Evolutionary conservation across 2,797 vertebrate species (phyloP).

Genomic region (Amphiprion clarkii): DNA sequence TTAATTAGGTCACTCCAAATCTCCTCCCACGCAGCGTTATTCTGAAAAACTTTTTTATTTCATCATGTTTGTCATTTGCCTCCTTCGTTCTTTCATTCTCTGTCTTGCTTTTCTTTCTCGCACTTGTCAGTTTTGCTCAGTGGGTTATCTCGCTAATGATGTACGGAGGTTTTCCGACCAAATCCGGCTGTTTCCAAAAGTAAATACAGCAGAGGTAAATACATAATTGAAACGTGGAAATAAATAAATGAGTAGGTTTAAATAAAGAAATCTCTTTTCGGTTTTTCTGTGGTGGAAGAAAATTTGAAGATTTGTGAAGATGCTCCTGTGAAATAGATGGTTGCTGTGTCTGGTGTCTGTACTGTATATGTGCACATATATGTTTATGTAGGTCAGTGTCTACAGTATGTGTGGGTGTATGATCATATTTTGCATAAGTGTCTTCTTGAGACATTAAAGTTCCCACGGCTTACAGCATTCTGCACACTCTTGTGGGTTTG

Average conservation of each 20-base stretch:
- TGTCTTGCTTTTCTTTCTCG: slow-evolving; percentile 26
- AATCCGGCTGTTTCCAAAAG: slow-evolving; percentile 46
- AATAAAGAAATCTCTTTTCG: slow-evolving; percentile 32
- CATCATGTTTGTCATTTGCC: slow-evolving; percentile 75
- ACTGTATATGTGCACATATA: background rate
- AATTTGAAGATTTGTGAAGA: slow-evolving; percentile 6
- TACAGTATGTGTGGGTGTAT: background rate
- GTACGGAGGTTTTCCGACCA: slow-evolving; percentile 26
- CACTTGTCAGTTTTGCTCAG: slow-evolving; percentile 67
- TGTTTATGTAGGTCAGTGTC: slow-evolving; percentile 16
- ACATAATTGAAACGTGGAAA: slow-evolving; percentile 61
- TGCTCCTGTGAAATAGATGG: background rate
- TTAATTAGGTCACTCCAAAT: slow-evolving; percentile 86
- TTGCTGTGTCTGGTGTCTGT: background rate
- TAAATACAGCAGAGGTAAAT: slow-evolving; percentile 67
- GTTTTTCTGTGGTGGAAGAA: slow-evolving; percentile 3
- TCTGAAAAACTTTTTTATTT: slow-evolving; percentile 71
- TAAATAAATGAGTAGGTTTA: slow-evolving; percentile 55
- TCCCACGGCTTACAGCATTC: slow-evolving; percentile 2
- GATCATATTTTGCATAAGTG: slow-evolving; percentile 26
- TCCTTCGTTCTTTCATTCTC: slow-evolving; percentile 54
- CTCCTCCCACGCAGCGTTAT: slow-evolving; percentile 78
- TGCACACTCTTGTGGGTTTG: background rate
- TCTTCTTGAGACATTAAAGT: slow-evolving; percentile 15
- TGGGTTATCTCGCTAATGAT: slow-evolving; percentile 70